Evolutionary conservation across 2,888 invertebrate species (phyloP), one percentile per base, ranked within the genome.

Genomic region (Oligia fasciuncula): DNA sequence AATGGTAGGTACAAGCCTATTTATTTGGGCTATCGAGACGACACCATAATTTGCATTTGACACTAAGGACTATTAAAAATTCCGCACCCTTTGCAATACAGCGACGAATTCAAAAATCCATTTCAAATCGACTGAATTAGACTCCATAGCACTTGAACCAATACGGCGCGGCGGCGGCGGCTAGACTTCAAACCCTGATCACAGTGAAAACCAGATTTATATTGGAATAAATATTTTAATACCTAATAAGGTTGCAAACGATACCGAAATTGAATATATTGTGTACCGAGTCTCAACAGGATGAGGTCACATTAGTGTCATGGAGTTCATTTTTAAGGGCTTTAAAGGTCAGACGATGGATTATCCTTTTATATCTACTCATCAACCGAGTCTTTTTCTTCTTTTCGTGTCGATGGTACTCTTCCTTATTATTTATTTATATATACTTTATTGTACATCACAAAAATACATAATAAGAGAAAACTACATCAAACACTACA

Each of bases 251-350:
- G 40, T 77, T 43, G 83, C 66, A 74, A 43, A 73, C n/a, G 62
- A 84, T 77, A 78, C 11, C n/a, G 46, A 80, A 80, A 88, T 85
- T 71, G 49, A 74, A 86, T 63, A 70, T 63, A 19, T 69, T 43
- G 57, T 71, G 17, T 62, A 14, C 23, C 19, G 19, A 75, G 43
- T 65, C 5, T 76, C 11, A n/a, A 8, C 43, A 76, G 73, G 66
- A 63, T 73, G n/a, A 67, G 69, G 77, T 79, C 76, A 77, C 35
- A 66, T 69, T 63, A 29, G 60, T 46, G 67, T 66, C 76, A 77
- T 51, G 1, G 23, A 78, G 72, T 69, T 78, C 62, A 57, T 60
- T 73, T 29, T 0, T 49, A 60, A 83, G n/a, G 11, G 35, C 2
- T 69, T 23, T 65, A 51, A 51, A 81, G 76, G 79, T 19, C 73